Percentiles rank a stretch among this genome's conserved stretches.
Evolutionary conservation across 2,888 invertebrate genomes (phyloP).

Genomic region (Boloria selene): DNA sequence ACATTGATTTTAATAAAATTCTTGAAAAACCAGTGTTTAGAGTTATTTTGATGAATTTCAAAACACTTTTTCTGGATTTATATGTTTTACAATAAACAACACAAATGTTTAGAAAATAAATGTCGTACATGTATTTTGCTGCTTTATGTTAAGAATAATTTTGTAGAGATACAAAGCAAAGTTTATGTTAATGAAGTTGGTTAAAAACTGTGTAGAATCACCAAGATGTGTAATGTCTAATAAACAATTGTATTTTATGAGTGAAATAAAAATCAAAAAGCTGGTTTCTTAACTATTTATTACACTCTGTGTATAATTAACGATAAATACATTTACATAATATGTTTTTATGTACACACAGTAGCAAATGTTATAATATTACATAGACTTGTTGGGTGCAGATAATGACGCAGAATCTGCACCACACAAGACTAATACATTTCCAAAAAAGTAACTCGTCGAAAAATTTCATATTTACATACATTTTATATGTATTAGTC

Average conservation of each 20-base stretch:
- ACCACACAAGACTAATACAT: conserved; percentile 47
- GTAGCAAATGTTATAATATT: conserved; percentile 74
- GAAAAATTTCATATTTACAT: conserved; percentile 72
- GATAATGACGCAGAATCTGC: not conserved
- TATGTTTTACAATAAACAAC: too few species aligned
- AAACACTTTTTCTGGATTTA: too few species aligned
- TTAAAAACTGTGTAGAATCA: too few species aligned
- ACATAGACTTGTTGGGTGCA: conserved; percentile 38
- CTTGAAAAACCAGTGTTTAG: conserved; percentile 42
- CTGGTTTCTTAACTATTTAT: conserved; percentile 74
- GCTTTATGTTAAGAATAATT: not conserved
- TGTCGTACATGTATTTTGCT: too few species aligned
- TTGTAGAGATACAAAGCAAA: too few species aligned
- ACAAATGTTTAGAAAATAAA: too few species aligned
- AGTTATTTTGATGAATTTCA: conserved; percentile 5
- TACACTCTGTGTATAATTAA: conserved; percentile 79
- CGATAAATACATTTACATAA: conserved; percentile 76
- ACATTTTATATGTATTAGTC: conserved; percentile 36
- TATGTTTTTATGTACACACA: conserved; percentile 71
- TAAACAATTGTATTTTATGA: not conserved
- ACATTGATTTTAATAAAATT: conserved; percentile 65
- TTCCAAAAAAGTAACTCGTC: conserved; percentile 57
- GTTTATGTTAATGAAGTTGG: too few species aligned
- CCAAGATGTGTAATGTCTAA: too few species aligned
- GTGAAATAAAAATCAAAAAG: conserved; percentile 44